phyloP scores from a whole-genome alignment of 2,888 invertebrate species.

The Ctenicera cuprea region DNA sequence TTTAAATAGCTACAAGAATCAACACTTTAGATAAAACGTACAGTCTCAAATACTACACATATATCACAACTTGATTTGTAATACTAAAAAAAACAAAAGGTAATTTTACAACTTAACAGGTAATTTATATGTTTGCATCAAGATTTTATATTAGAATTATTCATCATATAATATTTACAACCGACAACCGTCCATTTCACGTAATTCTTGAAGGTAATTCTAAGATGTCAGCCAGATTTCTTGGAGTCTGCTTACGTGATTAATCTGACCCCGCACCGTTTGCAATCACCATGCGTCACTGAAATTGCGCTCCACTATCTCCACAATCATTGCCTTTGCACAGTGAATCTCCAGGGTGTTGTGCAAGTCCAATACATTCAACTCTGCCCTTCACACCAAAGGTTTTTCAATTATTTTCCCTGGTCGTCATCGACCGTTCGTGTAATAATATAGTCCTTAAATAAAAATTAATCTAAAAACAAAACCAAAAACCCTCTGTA shows the following conservation, averaged over 20 bases:
- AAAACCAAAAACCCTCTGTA: neutral
- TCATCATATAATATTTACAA: constrained; percentile 5
- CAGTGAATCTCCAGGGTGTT: constrained; percentile 45
- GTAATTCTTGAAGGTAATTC: constrained; percentile 44
- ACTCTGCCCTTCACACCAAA: constrained; percentile 17
- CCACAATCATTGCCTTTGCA: constrained; percentile 39
- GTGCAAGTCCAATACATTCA: constrained; percentile 32
- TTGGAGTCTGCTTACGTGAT: constrained; percentile 47
- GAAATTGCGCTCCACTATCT: constrained; percentile 49
- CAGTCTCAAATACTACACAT: too few relatives aligned
- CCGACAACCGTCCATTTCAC: constrained; percentile 7
- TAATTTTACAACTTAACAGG: too few relatives aligned
- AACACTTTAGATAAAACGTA: too few relatives aligned
- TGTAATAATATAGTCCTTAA: constrained; percentile 1
- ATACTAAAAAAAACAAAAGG: too few relatives aligned
- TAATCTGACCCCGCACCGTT: constrained; percentile 48
- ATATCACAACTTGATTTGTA: too few relatives aligned
- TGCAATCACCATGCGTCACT: constrained; percentile 53
- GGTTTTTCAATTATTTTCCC: constrained; percentile 41
- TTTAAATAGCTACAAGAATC: too few relatives aligned
- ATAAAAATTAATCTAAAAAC: constrained; percentile 9
- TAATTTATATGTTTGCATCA: neutral
- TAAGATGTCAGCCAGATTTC: constrained; percentile 46
- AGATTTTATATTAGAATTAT: neutral
- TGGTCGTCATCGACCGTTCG: constrained; percentile 13